Percentiles rank a stretch among this genome's conserved stretches.
These are phyloP conservation scores for Psittacara wagleri DNA, from an alignment of 2,113 vertebrate species.

Conservation along the genomic window DNA sequence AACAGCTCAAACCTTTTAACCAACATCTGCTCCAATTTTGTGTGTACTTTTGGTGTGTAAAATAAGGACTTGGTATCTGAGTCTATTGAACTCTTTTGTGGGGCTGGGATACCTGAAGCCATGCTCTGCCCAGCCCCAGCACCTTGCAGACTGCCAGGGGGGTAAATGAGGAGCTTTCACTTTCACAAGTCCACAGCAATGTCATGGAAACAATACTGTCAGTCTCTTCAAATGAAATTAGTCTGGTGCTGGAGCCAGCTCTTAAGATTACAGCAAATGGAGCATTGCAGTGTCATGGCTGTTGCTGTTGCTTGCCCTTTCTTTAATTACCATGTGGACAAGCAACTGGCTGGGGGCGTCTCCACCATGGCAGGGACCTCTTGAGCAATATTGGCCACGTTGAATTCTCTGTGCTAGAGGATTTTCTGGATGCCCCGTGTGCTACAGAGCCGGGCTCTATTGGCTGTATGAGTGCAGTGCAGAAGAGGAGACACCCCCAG, in stretches of 20 bases:
- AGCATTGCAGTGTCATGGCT: rapidly evolving
- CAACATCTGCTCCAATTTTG: neutral
- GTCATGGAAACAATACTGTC: neutral
- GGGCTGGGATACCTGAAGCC: neutral
- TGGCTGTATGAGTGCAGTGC: neutral
- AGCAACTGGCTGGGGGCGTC: neutral
- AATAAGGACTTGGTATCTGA: neutral
- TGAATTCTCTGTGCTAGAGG: neutral
- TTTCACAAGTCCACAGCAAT: neutral
- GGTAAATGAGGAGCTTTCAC: neutral
- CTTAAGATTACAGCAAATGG: neutral
- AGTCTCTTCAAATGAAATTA: neutral
- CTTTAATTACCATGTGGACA: neutral
- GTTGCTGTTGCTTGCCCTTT: neutral
- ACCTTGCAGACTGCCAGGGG: neutral
- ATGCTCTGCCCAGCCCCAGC: neutral
- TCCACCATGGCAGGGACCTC: neutral
- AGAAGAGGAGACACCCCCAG: neutral
- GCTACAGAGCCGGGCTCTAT: neutral
- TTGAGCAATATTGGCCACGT: neutral
- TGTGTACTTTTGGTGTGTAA: neutral
- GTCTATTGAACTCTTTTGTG: neutral
- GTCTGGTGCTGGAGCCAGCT: neutral
- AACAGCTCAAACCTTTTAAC: neutral
- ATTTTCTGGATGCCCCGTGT: neutral